Conservation (phyloP, 2,113 vertebrate species). For the Gasterosteus nipponicus region DNA sequence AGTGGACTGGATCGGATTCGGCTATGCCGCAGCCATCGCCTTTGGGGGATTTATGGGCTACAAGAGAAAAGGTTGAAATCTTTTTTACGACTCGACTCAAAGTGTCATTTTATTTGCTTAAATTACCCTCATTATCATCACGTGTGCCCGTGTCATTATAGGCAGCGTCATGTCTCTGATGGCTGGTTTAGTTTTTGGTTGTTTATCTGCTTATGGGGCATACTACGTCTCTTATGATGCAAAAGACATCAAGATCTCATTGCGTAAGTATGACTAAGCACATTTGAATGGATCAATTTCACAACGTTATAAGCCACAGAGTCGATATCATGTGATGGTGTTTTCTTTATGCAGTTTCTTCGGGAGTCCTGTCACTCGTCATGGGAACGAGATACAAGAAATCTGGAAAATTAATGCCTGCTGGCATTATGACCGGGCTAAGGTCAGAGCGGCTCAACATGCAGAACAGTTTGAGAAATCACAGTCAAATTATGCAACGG, state of each 20-base stretch:
- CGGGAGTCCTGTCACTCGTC: constrained; percentile 85
- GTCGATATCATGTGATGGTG: background rate
- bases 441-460: constrained; percentile 81
- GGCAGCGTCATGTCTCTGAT: constrained; percentile 90
- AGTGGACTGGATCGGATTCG: constrained; percentile 91
- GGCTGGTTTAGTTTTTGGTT: constrained; percentile 89
- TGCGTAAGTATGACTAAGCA: constrained; percentile 84
- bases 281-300: background rate
- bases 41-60: constrained; percentile 90
- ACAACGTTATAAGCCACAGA: background rate
- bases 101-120: background rate
- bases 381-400: constrained; percentile 95
- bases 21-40: constrained; percentile 86
- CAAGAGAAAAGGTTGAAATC: constrained; percentile 86
- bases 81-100: background rate
- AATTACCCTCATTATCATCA: background rate
- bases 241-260: constrained; percentile 85
- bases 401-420: constrained; percentile 91
- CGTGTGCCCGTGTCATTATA: constrained; percentile 53
- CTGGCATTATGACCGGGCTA: constrained; percentile 87
- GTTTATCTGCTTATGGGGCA: constrained; percentile 89
- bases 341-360: constrained; percentile 79
- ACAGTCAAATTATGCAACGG: background rate
- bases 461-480: background rate
- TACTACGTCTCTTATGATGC: constrained; percentile 84